A percentile compares a stretch with the other conserved stretches of the same genome.
Conservation (phyloP, 2,113 vertebrate species). For the Notiomystis cincta region DNA sequence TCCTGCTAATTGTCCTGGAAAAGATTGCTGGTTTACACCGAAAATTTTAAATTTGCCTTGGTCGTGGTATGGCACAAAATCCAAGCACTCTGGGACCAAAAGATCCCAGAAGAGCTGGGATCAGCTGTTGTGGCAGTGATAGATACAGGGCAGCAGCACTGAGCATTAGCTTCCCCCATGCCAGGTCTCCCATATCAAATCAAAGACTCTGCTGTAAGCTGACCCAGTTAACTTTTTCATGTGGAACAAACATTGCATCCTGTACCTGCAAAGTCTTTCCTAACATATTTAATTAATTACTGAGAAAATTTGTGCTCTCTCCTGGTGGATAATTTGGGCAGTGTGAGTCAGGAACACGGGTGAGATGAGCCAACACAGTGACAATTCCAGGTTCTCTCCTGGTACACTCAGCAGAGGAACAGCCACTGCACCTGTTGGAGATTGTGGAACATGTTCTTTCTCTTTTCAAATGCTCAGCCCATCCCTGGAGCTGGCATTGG, state of each 20-base stretch:
- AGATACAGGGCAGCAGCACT: background rate
- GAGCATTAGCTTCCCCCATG: background rate
- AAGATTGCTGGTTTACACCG: background rate
- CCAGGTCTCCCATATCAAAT: background rate
- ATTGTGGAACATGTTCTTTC: background rate
- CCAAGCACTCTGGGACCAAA: background rate
- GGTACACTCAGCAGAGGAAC: background rate
- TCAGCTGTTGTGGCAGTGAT: background rate
- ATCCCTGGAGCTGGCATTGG: background rate
- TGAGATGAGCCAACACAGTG: background rate
- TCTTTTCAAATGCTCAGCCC: background rate
- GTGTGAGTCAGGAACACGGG: background rate
- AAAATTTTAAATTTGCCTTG: background rate
- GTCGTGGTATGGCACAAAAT: background rate
- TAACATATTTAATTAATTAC: background rate
- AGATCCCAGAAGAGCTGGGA: background rate
- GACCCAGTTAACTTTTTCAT: background rate
- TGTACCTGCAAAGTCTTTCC: background rate
- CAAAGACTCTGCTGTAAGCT: background rate
- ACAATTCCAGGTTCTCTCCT: background rate
- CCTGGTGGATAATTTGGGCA: background rate
- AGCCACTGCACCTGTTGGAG: background rate
- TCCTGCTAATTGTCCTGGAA: background rate
- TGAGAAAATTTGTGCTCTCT: background rate
- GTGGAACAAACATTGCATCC: background rate